Base-by-base conservation (phyloP, 2,113 vertebrate species). In the Glaucidium brasilianum region DNA sequence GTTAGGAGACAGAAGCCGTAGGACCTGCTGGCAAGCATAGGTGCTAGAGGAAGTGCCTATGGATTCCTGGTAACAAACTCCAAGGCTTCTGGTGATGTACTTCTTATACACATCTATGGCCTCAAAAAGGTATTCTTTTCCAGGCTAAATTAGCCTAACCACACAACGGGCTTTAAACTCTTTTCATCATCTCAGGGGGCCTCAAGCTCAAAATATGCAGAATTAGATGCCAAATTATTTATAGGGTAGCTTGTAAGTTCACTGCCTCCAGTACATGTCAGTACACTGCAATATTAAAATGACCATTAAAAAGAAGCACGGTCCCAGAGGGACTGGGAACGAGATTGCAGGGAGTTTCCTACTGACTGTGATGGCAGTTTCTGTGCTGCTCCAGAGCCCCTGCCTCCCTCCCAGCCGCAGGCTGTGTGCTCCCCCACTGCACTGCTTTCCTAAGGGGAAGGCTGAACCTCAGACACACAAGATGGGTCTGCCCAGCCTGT, bases 11-110 rank as follows among this genome's bases (percentile, higher is more conserved):
- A 96, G 98, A 97, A 98, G 98, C 96, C 92, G 92, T 98, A 97
- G 97, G 98, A 98, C 96, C 97, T 98, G 97, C 97, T 96, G 97
- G 55, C 98, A 98, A 98, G 98, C 96, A 97, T 76, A 97, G 98
- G 96, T 97, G 96, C 96, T 75, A 97, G 97, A 98, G 93, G 89
- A 97, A 98, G 97, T 82, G 90, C 96, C 94, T 91, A 96, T 90
- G 45, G 93, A 96, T 88, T 96, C 92, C 95, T 91, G 71, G 85
- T 98, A 98, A 94, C 91, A 95, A 96, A 97, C 96, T 94, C 94
- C 95, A 78, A 82, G 71, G 68, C 55, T 94, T 82, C 49, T 60
- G 80, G 77, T 39, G 68, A 74, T 55, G 90, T 25, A 77, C 68
- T 74, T 6, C 52, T 82, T 45, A 32, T 6, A 18, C 0, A 0